These are phyloP conservation scores for Poecilus cupreus DNA, from an alignment of 2,888 invertebrate species.

Conservation along the genomic window DNA sequence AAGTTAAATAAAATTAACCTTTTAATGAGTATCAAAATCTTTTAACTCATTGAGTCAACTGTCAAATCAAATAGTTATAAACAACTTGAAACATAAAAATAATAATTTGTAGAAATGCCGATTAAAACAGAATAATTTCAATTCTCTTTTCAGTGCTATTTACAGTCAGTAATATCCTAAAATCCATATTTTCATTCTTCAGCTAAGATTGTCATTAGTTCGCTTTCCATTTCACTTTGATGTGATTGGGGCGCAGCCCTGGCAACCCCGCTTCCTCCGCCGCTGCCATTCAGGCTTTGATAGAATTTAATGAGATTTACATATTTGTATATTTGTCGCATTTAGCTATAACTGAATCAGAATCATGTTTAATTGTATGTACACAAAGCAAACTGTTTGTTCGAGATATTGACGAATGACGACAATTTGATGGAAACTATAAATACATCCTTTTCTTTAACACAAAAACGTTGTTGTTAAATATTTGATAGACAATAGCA, in stretches of 20 bases:
- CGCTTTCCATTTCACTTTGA: background rate
- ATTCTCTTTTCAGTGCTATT: background rate
- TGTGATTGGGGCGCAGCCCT: background rate
- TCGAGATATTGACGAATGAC: background rate
- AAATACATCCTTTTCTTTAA: too few relatives aligned
- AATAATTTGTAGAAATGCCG: too few relatives aligned
- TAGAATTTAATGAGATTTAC: slow-evolving; percentile 13
- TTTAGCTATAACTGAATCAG: slow-evolving; percentile 28
- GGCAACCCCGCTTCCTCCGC: background rate
- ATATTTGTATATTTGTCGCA: slow-evolving; percentile 26
- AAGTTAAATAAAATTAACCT: too few relatives aligned
- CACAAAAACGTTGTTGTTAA: too few relatives aligned
- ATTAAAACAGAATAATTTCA: background rate
- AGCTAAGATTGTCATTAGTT: background rate
- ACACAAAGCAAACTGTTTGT: slow-evolving; percentile 7
- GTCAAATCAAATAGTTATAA: too few relatives aligned
- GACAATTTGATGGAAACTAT: too few relatives aligned
- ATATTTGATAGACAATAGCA: too few relatives aligned
- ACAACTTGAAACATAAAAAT: too few relatives aligned
- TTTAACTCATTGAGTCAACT: too few relatives aligned
- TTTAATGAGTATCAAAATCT: too few relatives aligned
- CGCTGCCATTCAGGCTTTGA: background rate
- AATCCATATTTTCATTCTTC: background rate
- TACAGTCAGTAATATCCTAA: background rate
- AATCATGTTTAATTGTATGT: slow-evolving; percentile 38